Conservation (phyloP, 2,888 invertebrate species). For the Microplitis deprimator region DNA sequence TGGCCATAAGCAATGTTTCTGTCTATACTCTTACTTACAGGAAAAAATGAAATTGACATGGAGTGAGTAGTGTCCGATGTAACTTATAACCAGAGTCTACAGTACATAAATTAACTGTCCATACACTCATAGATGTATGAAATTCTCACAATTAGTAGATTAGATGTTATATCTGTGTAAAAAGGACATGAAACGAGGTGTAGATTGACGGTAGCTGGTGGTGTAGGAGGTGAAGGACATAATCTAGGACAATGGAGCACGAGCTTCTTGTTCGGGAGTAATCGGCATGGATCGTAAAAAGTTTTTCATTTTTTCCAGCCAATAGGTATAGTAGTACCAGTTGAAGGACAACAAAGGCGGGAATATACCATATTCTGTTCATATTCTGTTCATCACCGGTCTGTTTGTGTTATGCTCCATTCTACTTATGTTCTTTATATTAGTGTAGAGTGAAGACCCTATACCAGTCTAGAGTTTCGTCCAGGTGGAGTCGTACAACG, state of each 20-base stretch:
- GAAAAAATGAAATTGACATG: too few species aligned
- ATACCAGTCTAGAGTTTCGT: too few species aligned
- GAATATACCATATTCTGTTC: background rate
- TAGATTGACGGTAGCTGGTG: background rate
- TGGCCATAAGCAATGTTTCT: background rate
- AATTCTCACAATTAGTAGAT: background rate
- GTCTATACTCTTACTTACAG: too few species aligned
- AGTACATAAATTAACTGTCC: background rate
- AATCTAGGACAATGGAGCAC: background rate
- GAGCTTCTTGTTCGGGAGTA: background rate
- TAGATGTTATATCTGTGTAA: background rate
- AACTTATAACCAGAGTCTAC: too few species aligned
- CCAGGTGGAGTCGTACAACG: background rate
- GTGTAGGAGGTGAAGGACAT: background rate
- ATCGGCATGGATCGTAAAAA: background rate
- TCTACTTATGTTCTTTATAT: too few species aligned
- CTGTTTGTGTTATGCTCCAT: too few species aligned
- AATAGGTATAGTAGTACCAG: background rate
- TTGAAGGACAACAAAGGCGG: background rate
- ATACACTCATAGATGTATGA: background rate
- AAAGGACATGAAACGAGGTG: background rate
- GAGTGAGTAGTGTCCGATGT: too few species aligned
- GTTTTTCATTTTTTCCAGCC: background rate
- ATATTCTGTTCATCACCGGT: too few species aligned
- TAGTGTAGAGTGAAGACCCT: background rate